Base-by-base conservation (phyloP, 2,113 vertebrate genomes). In the Leptodactylus fuscus region DNA sequence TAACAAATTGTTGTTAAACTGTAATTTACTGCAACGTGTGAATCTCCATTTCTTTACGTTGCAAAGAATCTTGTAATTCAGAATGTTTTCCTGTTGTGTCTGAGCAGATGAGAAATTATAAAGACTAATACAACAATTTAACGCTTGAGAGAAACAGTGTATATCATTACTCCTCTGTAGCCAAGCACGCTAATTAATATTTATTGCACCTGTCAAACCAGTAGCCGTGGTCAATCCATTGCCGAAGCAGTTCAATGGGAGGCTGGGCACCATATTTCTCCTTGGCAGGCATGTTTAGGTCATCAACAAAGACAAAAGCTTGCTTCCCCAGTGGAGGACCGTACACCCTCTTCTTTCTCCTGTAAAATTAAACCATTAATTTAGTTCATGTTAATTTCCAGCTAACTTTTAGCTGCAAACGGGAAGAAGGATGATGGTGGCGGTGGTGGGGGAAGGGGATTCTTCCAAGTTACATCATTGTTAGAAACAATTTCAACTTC, bases 151-250 rank as follows among this genome's bases (percentile, higher is more conserved):
- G 94, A 92, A 94, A 89, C 93, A 89, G 91, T 90, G 92, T 94
- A 93, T 93, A 93, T 94, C 93, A 92, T 94, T 94, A 94, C 91
- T 94, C 91, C 93, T 93, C 93, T 88, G 92, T 92, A 93, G 92
- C 92, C 93, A 94, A 93, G 94, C 91, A 90, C 92, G 89, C 94
- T 95, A 95, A 95, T 95, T 95, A 95, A 95, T 95, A 95, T 95
- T 95, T 95, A 95, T 95, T 95, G 92, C 94, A 94, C 94, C 95
- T 95, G 93, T 95, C 95, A 94, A 92, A 92, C 92, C 91, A 89
- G 91, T 91, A 91, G 92, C 93, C 91, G 69, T 85, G 84, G 92
- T 93, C 94, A 91, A 94, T 95, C 92, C 92, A 94, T 94, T 95
- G 93, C 91, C 83, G 90, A 89, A 89, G 93, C 92, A 92, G 92